phyloP scores from a whole-genome alignment of 1,140 invertebrate species.

The Drosophila sucinea region DNA sequence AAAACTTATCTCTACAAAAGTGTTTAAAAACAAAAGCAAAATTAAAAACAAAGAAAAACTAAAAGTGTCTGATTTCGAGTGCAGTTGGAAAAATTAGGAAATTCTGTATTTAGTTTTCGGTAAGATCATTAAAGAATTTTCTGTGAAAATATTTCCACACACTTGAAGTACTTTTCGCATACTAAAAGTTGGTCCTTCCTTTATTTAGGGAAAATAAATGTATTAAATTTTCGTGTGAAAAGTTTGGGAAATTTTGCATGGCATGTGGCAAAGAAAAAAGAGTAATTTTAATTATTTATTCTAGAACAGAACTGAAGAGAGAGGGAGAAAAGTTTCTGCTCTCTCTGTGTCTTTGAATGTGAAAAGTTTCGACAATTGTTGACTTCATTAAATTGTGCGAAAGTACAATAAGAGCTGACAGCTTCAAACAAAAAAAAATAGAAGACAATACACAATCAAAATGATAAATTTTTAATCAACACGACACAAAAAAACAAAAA shows the following conservation, averaged over 20 bases:
- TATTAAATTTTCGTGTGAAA: constrained; percentile 5
- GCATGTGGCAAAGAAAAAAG: constrained; percentile 3
- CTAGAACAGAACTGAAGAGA: neutral
- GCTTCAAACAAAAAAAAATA: neutral
- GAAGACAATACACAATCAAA: constrained; percentile 11
- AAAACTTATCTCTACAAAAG: too few relatives aligned
- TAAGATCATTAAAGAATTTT: neutral
- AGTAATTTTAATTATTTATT: constrained; percentile 16
- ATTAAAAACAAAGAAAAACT: neutral
- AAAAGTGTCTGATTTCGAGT: constrained; percentile 7
- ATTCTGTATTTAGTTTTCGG: neutral
- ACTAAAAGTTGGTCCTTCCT: constrained; percentile 5
- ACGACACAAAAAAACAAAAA: neutral
- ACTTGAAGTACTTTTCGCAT: neutral
- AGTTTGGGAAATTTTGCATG: neutral
- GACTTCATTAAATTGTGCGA: constrained; percentile 12
- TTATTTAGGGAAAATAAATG: neutral
- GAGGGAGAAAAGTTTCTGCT: neutral
- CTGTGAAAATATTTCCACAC: neutral
- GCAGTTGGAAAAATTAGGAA: neutral
- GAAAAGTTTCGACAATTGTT: constrained; percentile 17
- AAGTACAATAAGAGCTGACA: constrained; percentile 5
- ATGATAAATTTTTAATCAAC: constrained; percentile 12
- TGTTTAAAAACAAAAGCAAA: constrained; percentile 10
- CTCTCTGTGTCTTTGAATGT: constrained; percentile 6